Evolutionary conservation across 2,797 vertebrate species (phyloP), one percentile per base, ranked within the genome.

Genomic region (Lerista edwardsae): DNA sequence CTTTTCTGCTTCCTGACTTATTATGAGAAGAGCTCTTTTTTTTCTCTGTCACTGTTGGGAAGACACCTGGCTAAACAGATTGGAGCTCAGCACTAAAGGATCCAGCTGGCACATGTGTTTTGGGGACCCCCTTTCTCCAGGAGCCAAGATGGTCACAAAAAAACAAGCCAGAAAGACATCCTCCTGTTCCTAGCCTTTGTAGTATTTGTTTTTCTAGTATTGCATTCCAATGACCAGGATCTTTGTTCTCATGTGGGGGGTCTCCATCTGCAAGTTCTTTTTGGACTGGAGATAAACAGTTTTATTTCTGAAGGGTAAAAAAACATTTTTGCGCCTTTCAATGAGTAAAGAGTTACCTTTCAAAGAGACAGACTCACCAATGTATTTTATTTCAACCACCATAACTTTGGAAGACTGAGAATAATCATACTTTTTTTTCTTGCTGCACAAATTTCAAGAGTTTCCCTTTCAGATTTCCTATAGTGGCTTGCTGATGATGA

Each of bases 61-160:
- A 95, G 94, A 97, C 98, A 99, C 98, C 98, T 99, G 98, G 97
- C 94, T 96, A 99, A 98, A 98, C 97, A 98, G 92, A 94, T 87
- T 91, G 93, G 88, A 79, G 93, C 92, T 92, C 94, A 93, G 96
- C 96, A 97, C 97, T 97, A 97, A 97, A 97, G 93, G 93, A 94
- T 93, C 96, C 95, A 94, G 95, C 96, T 93, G 97, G 94, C 95
- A 95, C 95, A 93, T 79, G 93, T 94, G 94, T 95, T 94, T 95
- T 93, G 83, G 94, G 82, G 89, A 96, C 94, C 94, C 91, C 93
- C 92, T 92, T 88, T 94, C 91, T 91, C 89, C 91, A 84, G 89
- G 91, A 94, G 95, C 94, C 95, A 96, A 96, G 95, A 94, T 94
- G 93, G 94, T 96, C 96, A 97, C 93, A 95, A 95, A 95, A 96